Conservation (phyloP, 2,113 vertebrate species). For the Siphamia tubifer region DNA sequence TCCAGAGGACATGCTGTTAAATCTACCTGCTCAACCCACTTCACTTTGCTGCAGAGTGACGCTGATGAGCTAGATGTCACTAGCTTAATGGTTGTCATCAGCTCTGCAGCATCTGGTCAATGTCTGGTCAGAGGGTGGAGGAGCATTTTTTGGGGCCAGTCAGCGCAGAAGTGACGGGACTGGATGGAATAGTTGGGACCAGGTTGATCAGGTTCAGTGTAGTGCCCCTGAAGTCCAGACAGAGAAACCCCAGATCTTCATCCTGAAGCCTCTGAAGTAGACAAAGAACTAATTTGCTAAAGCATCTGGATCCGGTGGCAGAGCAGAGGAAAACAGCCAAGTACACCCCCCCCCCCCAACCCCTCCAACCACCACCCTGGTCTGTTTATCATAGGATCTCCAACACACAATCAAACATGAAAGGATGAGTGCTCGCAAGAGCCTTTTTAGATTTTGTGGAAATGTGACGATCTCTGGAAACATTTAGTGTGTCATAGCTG, state of each 20-base stretch:
- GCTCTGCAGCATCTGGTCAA: constrained; percentile 72
- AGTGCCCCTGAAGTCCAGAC: constrained; percentile 68
- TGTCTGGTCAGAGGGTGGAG: constrained; percentile 62
- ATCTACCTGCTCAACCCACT: constrained; percentile 56
- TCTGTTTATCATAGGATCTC: constrained; percentile 86
- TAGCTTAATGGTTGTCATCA: constrained; percentile 53
- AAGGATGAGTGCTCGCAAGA: constrained; percentile 81
- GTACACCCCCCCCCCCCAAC: constrained; percentile 44
- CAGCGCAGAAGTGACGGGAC: constrained; percentile 53
- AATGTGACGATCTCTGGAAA: constrained; percentile 85
- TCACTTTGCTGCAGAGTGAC: constrained; percentile 23
- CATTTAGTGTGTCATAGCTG: constrained; percentile 81
- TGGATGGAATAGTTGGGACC: constrained; percentile 39
- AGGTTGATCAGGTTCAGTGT: constrained; percentile 76
- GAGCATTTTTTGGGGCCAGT: constrained; percentile 49
- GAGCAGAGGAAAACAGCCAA: constrained; percentile 37
- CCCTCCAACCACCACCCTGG: constrained; percentile 68
- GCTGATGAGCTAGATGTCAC: constrained; percentile 52
- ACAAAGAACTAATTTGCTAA: constrained; percentile 79
- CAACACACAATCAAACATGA: constrained; percentile 85
- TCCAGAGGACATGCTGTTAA: constrained; percentile 35
- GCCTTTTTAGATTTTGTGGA: constrained; percentile 81
- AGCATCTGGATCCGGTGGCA: constrained; percentile 80
- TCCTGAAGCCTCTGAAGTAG: constrained; percentile 68
- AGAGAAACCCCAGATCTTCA: constrained; percentile 64